Percentiles rank a stretch among this genome's conserved stretches.
phyloP scores from a whole-genome alignment of 2,113 vertebrate genomes.

The Cariama cristata region DNA sequence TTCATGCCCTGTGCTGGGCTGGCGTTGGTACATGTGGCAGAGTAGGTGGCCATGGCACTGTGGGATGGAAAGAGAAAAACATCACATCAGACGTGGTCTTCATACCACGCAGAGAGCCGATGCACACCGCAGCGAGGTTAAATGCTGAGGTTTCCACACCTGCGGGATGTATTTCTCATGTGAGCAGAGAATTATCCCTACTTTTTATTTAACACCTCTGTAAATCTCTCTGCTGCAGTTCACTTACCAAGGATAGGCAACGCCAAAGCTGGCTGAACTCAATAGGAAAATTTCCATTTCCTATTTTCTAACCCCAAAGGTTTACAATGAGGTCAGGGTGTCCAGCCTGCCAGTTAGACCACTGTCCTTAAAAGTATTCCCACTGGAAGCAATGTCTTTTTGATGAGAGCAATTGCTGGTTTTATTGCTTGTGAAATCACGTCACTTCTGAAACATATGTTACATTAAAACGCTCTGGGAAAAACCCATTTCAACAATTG shows the following conservation, averaged over 20 bases:
- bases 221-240: neutral
- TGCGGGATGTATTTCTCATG: neutral
- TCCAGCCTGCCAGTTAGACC: neutral
- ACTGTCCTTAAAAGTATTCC: slow-evolving; percentile 36
- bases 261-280: neutral
- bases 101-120: neutral
- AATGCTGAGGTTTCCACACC: neutral
- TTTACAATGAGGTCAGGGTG: slow-evolving; percentile 13
- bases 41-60: slow-evolving; percentile 95
- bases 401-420: slow-evolving; percentile 33
- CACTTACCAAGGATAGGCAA: neutral
- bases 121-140: fast-evolving
- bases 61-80: slow-evolving; percentile 69
- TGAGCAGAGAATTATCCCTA: neutral
- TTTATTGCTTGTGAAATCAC: slow-evolving; percentile 54
- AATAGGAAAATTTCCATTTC: slow-evolving; percentile 12
- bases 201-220: neutral
- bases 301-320: neutral
- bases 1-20: slow-evolving; percentile 96
- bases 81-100: neutral
- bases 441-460: slow-evolving; percentile 33
- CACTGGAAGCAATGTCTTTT: slow-evolving; percentile 25
- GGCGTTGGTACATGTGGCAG: slow-evolving; percentile 92
- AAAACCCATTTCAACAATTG: slow-evolving; percentile 9
- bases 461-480: slow-evolving; percentile 23